Conservation (phyloP, 2,888 invertebrate genomes). For the Crematogaster levior region DNA sequence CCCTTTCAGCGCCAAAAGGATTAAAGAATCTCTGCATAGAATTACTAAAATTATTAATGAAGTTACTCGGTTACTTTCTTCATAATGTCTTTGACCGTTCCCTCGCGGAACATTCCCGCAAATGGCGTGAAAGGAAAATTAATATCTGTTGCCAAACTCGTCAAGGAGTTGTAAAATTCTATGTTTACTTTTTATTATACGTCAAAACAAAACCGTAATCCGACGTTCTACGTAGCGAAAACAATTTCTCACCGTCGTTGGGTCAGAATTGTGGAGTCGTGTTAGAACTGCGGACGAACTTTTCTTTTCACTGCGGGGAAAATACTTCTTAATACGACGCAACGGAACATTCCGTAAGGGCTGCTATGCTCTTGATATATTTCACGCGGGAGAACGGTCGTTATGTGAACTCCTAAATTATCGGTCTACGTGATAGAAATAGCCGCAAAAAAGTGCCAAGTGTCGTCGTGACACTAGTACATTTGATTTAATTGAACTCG, state of each 20-base stretch:
- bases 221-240: background rate
- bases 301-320: background rate
- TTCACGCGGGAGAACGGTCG: conserved; percentile 13
- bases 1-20: background rate
- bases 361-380: conserved; percentile 43
- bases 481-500: conserved; percentile 7
- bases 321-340: conserved; percentile 6
- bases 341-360: background rate
- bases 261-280: conserved; percentile 14
- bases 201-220: conserved; percentile 4
- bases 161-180: background rate
- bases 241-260: conserved; percentile 19
- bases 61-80: background rate
- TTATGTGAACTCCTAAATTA: conserved; percentile 40
- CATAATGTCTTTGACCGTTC: background rate
- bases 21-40: background rate
- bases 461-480: conserved; percentile 17
- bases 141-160: background rate
- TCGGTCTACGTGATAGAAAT: conserved; percentile 28
- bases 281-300: conserved; percentile 12
- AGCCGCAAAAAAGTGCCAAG: conserved; percentile 35
- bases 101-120: background rate
- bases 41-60: conserved; percentile 6
- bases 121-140: background rate
- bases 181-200: background rate